Percentiles rank a stretch among this genome's conserved stretches.
These are phyloP conservation scores for Meles meles DNA, from an alignment of 2,113 vertebrate species.

Conservation along the genomic window DNA sequence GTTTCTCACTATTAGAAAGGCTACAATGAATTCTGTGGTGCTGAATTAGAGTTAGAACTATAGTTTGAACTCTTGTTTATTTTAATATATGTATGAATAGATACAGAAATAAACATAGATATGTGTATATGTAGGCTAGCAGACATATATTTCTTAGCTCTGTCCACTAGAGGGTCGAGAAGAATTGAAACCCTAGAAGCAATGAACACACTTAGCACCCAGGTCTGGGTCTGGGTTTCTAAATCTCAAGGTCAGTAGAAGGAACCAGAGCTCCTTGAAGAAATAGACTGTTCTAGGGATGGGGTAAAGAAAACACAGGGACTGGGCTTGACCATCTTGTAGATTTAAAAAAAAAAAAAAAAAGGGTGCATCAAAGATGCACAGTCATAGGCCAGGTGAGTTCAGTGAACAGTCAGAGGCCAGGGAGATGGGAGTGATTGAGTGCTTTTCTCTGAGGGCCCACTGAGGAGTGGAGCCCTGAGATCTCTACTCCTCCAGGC, in stretches of 20 bases:
- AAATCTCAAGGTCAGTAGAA: neutral
- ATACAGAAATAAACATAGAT: neutral
- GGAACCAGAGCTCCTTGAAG: neutral
- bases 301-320: neutral
- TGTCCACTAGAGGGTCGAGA: neutral
- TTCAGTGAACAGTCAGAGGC: too few relatives aligned
- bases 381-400: too few relatives aligned
- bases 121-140: neutral
- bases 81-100: neutral
- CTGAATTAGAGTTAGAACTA: neutral
- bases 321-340: neutral
- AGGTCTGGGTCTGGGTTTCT: neutral
- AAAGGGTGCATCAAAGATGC: too few relatives aligned
- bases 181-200: neutral
- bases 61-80: neutral
- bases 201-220: neutral
- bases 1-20: neutral
- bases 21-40: neutral
- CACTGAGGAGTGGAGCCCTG: too few relatives aligned
- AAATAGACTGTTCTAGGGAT: neutral
- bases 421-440: too few relatives aligned
- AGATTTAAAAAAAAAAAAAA: neutral
- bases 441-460: too few relatives aligned
- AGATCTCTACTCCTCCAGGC: too few relatives aligned
- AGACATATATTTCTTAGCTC: neutral